Percentiles rank a stretch among this genome's conserved stretches.
phyloP scores from a whole-genome alignment of 2,797 vertebrate genomes.

The Urosaurus nigricauda region DNA sequence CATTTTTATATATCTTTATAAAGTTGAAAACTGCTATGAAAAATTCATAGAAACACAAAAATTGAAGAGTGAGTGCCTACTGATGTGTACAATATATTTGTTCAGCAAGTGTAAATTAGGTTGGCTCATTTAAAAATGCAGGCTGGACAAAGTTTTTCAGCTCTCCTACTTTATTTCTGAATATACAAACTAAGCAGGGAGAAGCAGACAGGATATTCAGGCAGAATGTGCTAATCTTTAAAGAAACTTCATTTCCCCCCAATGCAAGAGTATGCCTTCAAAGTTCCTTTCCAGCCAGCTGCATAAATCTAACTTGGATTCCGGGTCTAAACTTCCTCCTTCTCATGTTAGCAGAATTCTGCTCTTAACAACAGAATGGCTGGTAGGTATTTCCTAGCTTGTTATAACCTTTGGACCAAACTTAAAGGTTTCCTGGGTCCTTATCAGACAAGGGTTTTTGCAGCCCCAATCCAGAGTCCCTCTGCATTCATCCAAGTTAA shows the following conservation, averaged over 20 bases:
- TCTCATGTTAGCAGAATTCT: background rate
- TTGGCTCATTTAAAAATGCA: slow-evolving; percentile 2
- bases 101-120: background rate
- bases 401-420: background rate
- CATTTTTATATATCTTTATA: background rate
- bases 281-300: background rate
- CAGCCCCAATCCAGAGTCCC: no score
- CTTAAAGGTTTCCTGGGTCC: no score
- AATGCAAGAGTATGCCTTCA: background rate
- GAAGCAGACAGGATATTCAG: background rate
- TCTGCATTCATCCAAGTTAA: no score
- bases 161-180: background rate
- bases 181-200: background rate
- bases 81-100: background rate
- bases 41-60: background rate
- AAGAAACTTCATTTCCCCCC: background rate
- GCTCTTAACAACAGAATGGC: background rate
- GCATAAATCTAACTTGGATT: slow-evolving; percentile 1
- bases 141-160: background rate
- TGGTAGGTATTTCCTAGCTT: background rate
- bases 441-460: no score
- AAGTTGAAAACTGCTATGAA: background rate
- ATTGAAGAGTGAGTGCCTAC: background rate
- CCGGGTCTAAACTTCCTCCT: background rate
- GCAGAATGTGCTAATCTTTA: background rate